These are phyloP conservation scores for Psammodynastes pulverulentus DNA, from an alignment of 2,113 vertebrate genomes.

Conservation along the genomic window DNA sequence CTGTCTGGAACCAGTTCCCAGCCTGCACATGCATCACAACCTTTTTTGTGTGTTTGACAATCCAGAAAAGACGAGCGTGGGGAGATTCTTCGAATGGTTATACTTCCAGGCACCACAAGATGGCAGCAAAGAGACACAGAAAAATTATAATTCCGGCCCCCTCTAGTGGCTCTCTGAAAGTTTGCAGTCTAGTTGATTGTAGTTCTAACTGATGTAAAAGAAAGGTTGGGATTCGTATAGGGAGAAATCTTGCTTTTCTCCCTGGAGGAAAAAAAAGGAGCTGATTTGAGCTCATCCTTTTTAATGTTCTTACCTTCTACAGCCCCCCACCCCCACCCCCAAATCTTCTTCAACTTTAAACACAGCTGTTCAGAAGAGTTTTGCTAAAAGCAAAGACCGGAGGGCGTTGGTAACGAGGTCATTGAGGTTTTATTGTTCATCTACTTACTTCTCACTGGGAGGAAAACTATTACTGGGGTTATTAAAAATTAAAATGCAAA, in stretches of 20 bases:
- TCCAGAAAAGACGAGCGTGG: background rate
- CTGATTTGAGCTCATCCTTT: background rate
- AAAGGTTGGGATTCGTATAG: background rate
- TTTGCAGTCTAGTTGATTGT: background rate
- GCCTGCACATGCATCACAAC: no score
- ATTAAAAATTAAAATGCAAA: slow-evolving; percentile 57
- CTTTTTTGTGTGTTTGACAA: background rate
- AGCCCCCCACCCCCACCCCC: no score
- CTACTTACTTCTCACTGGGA: slow-evolving; percentile 39
- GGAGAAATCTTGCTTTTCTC: background rate
- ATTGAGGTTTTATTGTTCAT: slow-evolving; percentile 42
- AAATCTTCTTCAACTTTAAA: background rate
- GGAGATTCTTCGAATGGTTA: background rate
- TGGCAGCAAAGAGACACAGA: background rate
- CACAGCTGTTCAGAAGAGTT: background rate
- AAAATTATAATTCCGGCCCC: background rate
- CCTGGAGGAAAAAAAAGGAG: background rate
- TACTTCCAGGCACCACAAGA: background rate
- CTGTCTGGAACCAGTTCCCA: no score
- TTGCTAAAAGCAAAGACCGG: slow-evolving; percentile 35
- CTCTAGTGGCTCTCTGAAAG: background rate
- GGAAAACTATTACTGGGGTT: slow-evolving; percentile 51
- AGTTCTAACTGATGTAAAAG: background rate
- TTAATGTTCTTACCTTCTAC: background rate
- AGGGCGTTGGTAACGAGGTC: slow-evolving; percentile 31